Conservation (phyloP, 2,888 invertebrate genomes). For the Drosophila tanythrix region DNA sequence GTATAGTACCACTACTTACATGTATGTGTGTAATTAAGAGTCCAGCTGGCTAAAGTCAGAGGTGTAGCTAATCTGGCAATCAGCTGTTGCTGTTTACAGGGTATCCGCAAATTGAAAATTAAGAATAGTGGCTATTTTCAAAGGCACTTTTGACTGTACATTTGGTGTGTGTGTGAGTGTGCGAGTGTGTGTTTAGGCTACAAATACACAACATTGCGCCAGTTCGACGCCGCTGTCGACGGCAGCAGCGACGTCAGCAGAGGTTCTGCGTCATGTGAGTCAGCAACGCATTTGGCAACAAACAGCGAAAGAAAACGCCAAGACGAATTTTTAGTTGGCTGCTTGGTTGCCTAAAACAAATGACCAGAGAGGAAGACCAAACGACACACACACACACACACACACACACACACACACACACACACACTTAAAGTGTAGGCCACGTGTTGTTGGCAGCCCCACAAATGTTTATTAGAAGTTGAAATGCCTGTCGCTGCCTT, state of each 20-base stretch:
- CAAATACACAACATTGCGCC: conserved; percentile 61
- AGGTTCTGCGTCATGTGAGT: conserved; percentile 80
- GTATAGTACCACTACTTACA: not conserved
- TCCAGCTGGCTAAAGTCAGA: not conserved
- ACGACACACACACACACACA: conserved; percentile 28
- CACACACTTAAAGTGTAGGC: conserved; percentile 24
- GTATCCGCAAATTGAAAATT: conserved; percentile 23
- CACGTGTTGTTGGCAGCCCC: conserved; percentile 54
- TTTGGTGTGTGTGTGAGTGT: conserved; percentile 16
- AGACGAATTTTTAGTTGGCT: conserved; percentile 60
- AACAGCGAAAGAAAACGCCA: conserved; percentile 47
- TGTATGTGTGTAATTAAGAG: not conserved
- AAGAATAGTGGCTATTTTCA: conserved; percentile 61
- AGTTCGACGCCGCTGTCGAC: conserved; percentile 61
- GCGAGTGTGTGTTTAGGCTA: conserved; percentile 11
- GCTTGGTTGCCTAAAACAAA: conserved; percentile 58
- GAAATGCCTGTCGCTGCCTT: conserved; percentile 67
- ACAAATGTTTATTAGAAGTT: conserved; percentile 62
- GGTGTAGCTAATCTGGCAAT: not conserved
- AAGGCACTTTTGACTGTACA: conserved; percentile 63
- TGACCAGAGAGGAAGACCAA: conserved; percentile 28
- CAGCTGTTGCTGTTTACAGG: conserved; percentile 23
- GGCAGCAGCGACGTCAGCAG: conserved; percentile 23
- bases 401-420: conserved; percentile 29
- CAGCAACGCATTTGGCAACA: conserved; percentile 76